Evolutionary conservation across 2,888 invertebrate genomes (phyloP).

Genomic region (Entomobrya multifasciata): DNA sequence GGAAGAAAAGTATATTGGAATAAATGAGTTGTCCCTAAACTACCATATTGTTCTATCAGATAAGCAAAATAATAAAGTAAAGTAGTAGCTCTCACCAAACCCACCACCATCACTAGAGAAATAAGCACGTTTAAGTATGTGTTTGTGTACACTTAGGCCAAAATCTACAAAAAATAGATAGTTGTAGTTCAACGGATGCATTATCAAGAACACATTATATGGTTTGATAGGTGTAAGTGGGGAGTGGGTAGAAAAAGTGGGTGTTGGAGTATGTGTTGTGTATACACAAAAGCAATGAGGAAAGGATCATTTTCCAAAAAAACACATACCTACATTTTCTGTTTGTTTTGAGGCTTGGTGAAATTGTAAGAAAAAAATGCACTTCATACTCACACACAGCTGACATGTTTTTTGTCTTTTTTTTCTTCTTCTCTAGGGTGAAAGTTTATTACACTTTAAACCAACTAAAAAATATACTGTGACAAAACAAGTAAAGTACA

Average conservation of each 20-base stretch:
- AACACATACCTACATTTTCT: conserved; percentile 10
- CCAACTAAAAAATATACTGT: no score
- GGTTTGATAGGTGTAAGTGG: no score
- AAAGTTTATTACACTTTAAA: no score
- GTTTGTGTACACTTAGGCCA: not conserved
- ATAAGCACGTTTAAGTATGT: no score
- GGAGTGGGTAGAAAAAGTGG: no score
- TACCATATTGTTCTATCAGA: conserved; percentile 67
- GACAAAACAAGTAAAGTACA: no score
- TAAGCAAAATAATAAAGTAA: conserved; percentile 32
- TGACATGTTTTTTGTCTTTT: no score
- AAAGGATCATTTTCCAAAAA: conserved; percentile 1
- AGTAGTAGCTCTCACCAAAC: conserved; percentile 33
- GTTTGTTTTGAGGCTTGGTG: not conserved
- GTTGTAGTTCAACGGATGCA: no score
- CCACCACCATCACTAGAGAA: not conserved
- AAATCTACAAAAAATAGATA: not conserved
- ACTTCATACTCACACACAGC: conserved; percentile 7
- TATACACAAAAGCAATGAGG: no score
- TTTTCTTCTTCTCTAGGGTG: no score
- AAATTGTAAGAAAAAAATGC: not conserved
- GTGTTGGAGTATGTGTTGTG: no score
- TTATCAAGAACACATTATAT: not conserved
- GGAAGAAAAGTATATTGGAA: conserved; percentile 57
- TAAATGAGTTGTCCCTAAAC: conserved; percentile 74